Evolutionary conservation across 2,888 invertebrate species (phyloP).

Genomic region (Drosophila vallismaia): DNA sequence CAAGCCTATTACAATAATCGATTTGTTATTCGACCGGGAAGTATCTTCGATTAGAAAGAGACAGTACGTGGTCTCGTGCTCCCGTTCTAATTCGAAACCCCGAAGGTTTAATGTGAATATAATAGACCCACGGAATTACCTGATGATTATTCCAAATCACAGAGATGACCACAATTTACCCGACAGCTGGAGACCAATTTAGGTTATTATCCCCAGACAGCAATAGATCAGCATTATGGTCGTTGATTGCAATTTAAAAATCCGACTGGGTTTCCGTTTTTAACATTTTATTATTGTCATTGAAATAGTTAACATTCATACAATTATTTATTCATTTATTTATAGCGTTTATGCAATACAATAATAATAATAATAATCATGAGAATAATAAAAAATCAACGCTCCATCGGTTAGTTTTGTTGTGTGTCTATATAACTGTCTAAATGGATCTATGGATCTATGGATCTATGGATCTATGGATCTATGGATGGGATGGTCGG

Average conservation of each 20-base stretch:
- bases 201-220: background rate
- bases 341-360: conserved; percentile 48
- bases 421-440: conserved; percentile 9
- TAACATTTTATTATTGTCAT: conserved; percentile 82
- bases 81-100: conserved; percentile 1
- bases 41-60: background rate
- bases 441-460: conserved; percentile 1
- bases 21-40: background rate
- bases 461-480: conserved; percentile 1
- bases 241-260: background rate
- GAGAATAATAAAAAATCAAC: conserved; percentile 30
- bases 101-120: background rate
- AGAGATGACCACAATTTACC: background rate
- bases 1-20: background rate
- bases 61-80: background rate
- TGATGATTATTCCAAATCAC: background rate
- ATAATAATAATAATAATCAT: conserved; percentile 35
- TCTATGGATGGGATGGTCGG: conserved; percentile 3
- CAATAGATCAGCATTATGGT: conserved; percentile 21
- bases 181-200: conserved; percentile 23
- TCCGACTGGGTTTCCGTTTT: conserved; percentile 43
- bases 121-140: background rate
- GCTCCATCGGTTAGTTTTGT: background rate
- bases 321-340: conserved; percentile 67
- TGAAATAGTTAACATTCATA: conserved; percentile 82